These are phyloP conservation scores for Ormyrus thymus DNA, from an alignment of 2,888 invertebrate genomes.

Conservation along the genomic window DNA sequence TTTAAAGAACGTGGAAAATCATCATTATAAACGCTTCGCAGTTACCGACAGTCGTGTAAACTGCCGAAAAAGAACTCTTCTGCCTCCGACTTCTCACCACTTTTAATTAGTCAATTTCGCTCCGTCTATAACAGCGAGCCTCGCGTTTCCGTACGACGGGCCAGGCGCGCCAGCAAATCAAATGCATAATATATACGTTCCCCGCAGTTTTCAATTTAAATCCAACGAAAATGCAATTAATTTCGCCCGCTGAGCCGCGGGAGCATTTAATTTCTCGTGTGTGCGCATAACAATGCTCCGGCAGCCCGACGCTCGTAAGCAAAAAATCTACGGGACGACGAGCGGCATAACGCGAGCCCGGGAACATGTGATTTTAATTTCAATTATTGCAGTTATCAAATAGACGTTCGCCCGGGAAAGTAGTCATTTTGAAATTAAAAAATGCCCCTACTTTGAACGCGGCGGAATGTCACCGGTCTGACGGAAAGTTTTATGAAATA, in stretches of 20 bases:
- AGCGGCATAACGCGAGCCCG: too few relatives aligned
- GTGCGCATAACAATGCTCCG: slow-evolving; percentile 17
- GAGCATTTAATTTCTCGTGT: slow-evolving; percentile 19
- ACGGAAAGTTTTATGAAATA: too few relatives aligned
- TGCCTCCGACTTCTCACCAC: not conserved
- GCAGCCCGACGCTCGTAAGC: not conserved
- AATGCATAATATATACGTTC: not conserved
- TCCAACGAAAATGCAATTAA: slow-evolving; percentile 15
- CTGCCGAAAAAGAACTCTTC: too few relatives aligned
- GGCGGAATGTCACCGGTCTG: too few relatives aligned
- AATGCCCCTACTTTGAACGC: too few relatives aligned
- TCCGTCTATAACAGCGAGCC: not conserved
- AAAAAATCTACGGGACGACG: not conserved
- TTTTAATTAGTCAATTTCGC: not conserved
- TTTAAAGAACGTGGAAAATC: too few relatives aligned
- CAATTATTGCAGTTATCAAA: too few relatives aligned
- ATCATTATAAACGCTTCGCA: too few relatives aligned
- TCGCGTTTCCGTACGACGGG: not conserved
- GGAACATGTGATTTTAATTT: too few relatives aligned
- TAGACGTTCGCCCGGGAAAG: too few relatives aligned
- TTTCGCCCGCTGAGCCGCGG: slow-evolving; percentile 4
- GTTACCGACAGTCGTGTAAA: too few relatives aligned
- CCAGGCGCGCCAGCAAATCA: not conserved
- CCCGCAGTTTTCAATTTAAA: slow-evolving; percentile 11
- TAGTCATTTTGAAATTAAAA: too few relatives aligned